Base-by-base conservation (phyloP, 2,888 invertebrate genomes). In the Himalopsyche japonica region DNA sequence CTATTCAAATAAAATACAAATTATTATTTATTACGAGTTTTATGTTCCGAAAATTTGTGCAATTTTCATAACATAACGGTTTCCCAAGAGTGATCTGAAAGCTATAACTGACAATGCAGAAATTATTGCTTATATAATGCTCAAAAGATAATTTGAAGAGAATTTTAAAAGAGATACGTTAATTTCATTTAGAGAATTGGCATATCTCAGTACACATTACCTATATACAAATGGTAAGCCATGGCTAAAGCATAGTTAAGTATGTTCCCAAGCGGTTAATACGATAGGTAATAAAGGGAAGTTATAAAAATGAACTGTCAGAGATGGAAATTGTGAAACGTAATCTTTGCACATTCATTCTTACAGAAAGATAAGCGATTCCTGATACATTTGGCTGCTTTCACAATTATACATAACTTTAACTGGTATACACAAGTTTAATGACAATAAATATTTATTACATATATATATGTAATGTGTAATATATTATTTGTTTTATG, bases 351-450 rank as follows among this genome's bases (percentile, higher is more conserved):
- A 70, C 82, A 85, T 82, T 82, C 83, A 83, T 76, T 81, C 77
- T 81, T 83, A 81, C 79, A 83, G 83, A 85, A 83, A 83, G 79
- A 85, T 78, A 49, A 84, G 84, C 84, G 37, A 77, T 83, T 70
- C 80, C 83, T 79, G 81, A 83, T 81, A 79, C 37, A 32, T 82
- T 80, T 80, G 82, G 83, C 82, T 81, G 85, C 77, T 79, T 79
- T 48, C 83, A 34, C 37, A 34, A 81, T 83, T 64, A 83, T 82
- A 78, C 70, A 48, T 79, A 79, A 82, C 82, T 78, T 80, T 83
- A 84, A 82, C 47, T 84, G 86, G 86, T 86, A 86, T 86, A 84
- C 86, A 85, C 80, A 79, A 86, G 30, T 79, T 79, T 80, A 34
- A 49, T 76, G 84, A 57, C 70, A 79, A 79, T 77, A 81, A 24